Base-by-base conservation (phyloP, 2,113 vertebrate genomes). In the Pelusios castaneus region DNA sequence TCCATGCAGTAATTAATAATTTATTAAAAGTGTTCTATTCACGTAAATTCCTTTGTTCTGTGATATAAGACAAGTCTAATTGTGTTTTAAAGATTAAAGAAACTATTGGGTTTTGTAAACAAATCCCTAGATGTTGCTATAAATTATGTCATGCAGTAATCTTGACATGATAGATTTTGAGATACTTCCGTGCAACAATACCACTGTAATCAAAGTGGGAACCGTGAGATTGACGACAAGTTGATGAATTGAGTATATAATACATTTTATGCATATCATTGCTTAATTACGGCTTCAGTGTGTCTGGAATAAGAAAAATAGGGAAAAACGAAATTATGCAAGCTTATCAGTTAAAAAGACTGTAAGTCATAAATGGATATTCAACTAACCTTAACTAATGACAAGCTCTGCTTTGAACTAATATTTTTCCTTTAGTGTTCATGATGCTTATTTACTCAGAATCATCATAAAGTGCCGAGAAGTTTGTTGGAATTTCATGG, bases 111-210 rank as follows among this genome's bases (percentile, higher is more conserved):
- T 95, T 96, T 90, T 80, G 60, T 94, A 93, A 97, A 93, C 91
- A 94, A 92, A 93, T 91, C 85, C 47, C 81, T 80, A 79, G 84
- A 67, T 90, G 70, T 83, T 92, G 27, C 87, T 92, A 89, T 89
- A 95, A 97, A 95, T 88, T 91, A 78, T 70, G 95, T 96, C 93
- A 94, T 94, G 89, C 78, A 91, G 0, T 97, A 94, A 97, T 96
- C 94, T 93, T 95, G 95, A 96, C 95, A 93, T 95, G 88, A 96
- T 80, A 95, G 91, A 94, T 96, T 80, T 89, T 83, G 51, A 94
- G 97, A 97, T 95, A 96, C 83, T 95, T 95, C 89, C 93, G 84
- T 43, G 60, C 93, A 96, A 93, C 93, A 86, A 87, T 92, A 94
- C 81, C 90, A 92, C 58, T 27, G 52, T 60, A 92, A 90, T 56